phyloP scores from a whole-genome alignment of 2,888 invertebrate genomes.

The Macrosoma leucophasiata region DNA sequence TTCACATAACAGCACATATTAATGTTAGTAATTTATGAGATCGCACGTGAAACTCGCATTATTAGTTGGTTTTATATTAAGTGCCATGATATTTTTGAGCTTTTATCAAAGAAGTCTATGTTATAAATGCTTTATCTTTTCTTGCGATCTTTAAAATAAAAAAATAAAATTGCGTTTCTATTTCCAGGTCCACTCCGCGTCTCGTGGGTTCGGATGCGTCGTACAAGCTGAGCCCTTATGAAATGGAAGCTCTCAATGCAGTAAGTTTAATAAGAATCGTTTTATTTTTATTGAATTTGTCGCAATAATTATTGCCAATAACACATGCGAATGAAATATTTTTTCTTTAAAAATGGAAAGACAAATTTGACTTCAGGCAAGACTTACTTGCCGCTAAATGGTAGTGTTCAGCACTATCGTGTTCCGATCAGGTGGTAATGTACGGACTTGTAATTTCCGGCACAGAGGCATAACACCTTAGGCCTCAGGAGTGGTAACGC shows the following conservation, averaged over 20 bases:
- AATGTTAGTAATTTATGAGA: constrained; percentile 59
- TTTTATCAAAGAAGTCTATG: too few relatives aligned
- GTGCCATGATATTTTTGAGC: too few relatives aligned
- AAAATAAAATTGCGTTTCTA: constrained; percentile 7
- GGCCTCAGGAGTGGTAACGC: too few relatives aligned
- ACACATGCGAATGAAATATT: background rate
- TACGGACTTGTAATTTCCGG: too few relatives aligned
- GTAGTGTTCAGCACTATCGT: too few relatives aligned
- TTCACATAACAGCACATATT: constrained; percentile 62
- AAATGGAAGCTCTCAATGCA: constrained; percentile 59
- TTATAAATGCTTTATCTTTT: too few relatives aligned
- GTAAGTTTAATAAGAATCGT: constrained; percentile 42
- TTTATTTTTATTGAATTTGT: background rate
- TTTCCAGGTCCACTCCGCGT: constrained; percentile 51
- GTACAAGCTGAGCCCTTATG: constrained; percentile 55
- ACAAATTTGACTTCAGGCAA: too few relatives aligned
- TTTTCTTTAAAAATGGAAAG: background rate
- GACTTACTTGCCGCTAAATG: too few relatives aligned
- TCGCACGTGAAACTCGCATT: constrained; percentile 25
- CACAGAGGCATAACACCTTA: too few relatives aligned
- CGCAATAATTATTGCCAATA: background rate
- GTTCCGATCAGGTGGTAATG: too few relatives aligned
- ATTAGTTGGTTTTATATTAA: too few relatives aligned
- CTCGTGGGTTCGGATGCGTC: constrained; percentile 62
- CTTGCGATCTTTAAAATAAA: too few relatives aligned